Percentiles rank a stretch among this genome's conserved stretches.
Conservation (phyloP, 2,888 invertebrate genomes). For the Oscheius myriophilus region DNA sequence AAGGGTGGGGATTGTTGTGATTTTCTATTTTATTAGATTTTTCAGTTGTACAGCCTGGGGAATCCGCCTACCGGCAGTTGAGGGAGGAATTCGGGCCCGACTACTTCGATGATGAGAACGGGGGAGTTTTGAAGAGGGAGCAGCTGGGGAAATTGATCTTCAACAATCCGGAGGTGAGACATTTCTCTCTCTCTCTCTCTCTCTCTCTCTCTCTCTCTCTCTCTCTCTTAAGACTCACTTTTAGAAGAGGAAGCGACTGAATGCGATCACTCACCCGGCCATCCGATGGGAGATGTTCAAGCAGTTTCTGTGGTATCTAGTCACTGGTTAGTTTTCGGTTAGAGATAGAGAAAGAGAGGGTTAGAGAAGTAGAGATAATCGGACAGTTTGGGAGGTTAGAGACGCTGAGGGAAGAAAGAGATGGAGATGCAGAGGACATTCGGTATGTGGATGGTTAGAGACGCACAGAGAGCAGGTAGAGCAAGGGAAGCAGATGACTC, state of each 20-base stretch:
- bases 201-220: background rate
- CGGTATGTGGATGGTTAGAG: too few species aligned
- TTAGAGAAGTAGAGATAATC: too few species aligned
- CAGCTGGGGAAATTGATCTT: conserved; percentile 62
- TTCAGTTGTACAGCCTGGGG: conserved; percentile 67
- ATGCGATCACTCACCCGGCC: conserved; percentile 63
- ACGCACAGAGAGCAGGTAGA: too few species aligned
- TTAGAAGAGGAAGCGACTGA: conserved; percentile 59
- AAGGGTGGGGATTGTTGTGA: conserved; percentile 43
- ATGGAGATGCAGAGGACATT: too few species aligned
- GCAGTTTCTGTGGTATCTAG: conserved; percentile 46
- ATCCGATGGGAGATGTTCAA: conserved; percentile 61
- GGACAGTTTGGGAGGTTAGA: too few species aligned
- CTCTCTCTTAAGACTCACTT: conserved; percentile 10
- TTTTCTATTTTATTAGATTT: conserved; percentile 5
- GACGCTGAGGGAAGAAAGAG: too few species aligned
- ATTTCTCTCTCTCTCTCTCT: background rate
- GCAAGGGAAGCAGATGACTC: too few species aligned
- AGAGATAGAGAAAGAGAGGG: too few species aligned
- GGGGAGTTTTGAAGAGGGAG: conserved; percentile 58
- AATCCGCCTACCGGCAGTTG: conserved; percentile 53
- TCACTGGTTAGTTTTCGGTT: conserved; percentile 33
- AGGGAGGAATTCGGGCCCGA: conserved; percentile 61
- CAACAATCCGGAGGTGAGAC: conserved; percentile 53
- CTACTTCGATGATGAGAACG: conserved; percentile 65